Percentiles rank a stretch among this genome's conserved stretches.
Conservation (phyloP, 2,113 vertebrate genomes). For the Stegastes partitus region DNA sequence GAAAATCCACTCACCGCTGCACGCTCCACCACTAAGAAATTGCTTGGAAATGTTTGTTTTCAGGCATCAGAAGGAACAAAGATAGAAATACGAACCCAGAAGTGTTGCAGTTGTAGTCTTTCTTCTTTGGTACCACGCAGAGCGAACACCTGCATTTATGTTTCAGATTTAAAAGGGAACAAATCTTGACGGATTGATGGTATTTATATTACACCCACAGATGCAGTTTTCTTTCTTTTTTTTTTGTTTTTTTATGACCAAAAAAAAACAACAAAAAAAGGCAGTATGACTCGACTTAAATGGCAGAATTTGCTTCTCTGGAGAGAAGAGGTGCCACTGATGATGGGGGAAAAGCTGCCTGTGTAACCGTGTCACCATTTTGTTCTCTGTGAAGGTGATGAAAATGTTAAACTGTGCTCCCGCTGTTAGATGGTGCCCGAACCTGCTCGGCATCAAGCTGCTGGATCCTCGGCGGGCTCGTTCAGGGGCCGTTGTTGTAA, state of each 20-base stretch:
- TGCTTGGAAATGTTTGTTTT: constrained; percentile 31
- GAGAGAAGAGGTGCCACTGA: constrained; percentile 34
- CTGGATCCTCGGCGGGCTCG: constrained; percentile 25
- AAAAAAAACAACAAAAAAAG: neutral
- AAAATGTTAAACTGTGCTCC: constrained; percentile 63
- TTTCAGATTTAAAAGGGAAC: constrained; percentile 5
- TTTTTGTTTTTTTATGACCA: too few relatives aligned
- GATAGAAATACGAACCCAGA: neutral
- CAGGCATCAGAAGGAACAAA: constrained; percentile 16
- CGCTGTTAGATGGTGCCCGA: constrained; percentile 38
- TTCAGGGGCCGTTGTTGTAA: constrained; percentile 33
- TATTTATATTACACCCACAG: neutral
- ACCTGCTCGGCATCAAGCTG: constrained; percentile 22
- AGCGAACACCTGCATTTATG: neutral
- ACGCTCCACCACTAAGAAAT: constrained; percentile 26
- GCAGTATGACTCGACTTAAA: constrained; percentile 35
- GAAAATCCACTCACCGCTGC: constrained; percentile 8
- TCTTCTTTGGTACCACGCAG: neutral
- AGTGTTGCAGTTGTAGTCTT: neutral
- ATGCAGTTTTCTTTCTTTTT: constrained; percentile 5
- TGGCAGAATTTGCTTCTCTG: constrained; percentile 27
- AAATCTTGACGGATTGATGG: constrained; percentile 1
- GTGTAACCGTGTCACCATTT: constrained; percentile 62
- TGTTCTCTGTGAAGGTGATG: constrained; percentile 44
- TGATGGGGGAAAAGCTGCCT: constrained; percentile 31